Evolutionary conservation across 2,888 invertebrate genomes (phyloP).

Genomic region (Caenorhabditis sp.): DNA sequence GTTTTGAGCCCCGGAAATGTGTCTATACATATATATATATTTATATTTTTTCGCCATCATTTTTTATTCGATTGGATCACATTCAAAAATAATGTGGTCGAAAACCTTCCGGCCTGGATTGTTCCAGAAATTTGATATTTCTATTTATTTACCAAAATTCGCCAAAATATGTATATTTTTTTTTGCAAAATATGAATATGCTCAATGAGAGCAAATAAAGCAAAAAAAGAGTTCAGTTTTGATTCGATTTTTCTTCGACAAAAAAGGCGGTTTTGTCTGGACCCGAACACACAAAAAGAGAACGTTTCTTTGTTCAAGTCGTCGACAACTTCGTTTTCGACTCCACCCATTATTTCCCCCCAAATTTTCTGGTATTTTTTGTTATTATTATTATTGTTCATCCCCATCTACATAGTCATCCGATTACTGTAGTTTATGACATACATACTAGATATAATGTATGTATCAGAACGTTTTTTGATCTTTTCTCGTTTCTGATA

Average conservation of each 20-base stretch:
- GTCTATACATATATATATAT: too few species aligned
- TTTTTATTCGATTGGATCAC: neutral
- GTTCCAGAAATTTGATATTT: neutral
- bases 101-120: neutral
- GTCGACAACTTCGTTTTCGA: too few species aligned
- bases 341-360: too few species aligned
- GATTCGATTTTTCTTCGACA: neutral
- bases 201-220: neutral
- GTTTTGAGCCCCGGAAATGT: too few species aligned
- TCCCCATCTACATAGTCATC: too few species aligned
- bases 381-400: too few species aligned
- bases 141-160: neutral
- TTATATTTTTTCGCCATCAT: neutral
- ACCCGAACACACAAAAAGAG: too few species aligned
- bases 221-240: neutral
- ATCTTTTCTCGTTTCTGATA: neutral
- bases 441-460: too few species aligned
- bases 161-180: neutral
- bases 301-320: neutral
- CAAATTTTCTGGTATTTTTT: too few species aligned
- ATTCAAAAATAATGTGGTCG: neutral
- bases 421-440: too few species aligned
- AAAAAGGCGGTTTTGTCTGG: neutral
- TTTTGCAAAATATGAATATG: neutral
- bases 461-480: too few species aligned